phyloP scores from a whole-genome alignment of 2,113 vertebrate species.

The Scalopus aquaticus region DNA sequence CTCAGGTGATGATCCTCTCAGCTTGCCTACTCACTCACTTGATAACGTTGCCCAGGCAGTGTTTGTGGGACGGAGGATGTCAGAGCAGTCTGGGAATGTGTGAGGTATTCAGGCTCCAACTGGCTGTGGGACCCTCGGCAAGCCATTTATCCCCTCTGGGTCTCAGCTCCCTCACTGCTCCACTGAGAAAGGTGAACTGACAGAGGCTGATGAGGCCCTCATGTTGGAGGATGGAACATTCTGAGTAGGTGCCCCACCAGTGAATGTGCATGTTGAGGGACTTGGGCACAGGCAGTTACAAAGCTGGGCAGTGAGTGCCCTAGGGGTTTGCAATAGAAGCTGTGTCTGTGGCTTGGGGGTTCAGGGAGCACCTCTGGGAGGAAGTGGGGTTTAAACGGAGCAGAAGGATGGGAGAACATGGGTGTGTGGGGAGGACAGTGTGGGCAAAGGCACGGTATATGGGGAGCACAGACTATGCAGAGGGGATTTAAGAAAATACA shows the following conservation, averaged over 20 bases:
- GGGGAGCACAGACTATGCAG: not conserved
- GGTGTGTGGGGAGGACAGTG: not conserved
- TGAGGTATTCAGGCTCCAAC: not conserved
- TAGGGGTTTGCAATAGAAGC: not conserved
- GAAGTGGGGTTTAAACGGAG: not conserved
- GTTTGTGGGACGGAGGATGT: not conserved
- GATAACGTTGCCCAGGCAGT: not conserved
- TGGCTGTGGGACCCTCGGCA: not conserved
- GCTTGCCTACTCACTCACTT: not conserved
- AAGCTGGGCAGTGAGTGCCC: not conserved
- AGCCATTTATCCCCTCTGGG: not conserved
- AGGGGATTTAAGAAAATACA: not conserved
- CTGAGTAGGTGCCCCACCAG: not conserved
- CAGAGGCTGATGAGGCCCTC: not conserved
- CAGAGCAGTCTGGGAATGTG: not conserved
- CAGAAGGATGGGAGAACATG: not conserved
- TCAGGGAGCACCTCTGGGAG: not conserved
- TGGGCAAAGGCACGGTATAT: not conserved
- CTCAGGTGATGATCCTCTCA: not conserved
- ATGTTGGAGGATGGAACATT: not conserved
- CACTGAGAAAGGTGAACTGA: not conserved
- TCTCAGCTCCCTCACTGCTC: not conserved
- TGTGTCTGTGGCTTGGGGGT: not conserved
- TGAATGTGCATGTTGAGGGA: not conserved
- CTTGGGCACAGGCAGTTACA: not conserved